phyloP scores from a whole-genome alignment of 1,140 invertebrate species.

The Andricus grossulariae region DNA sequence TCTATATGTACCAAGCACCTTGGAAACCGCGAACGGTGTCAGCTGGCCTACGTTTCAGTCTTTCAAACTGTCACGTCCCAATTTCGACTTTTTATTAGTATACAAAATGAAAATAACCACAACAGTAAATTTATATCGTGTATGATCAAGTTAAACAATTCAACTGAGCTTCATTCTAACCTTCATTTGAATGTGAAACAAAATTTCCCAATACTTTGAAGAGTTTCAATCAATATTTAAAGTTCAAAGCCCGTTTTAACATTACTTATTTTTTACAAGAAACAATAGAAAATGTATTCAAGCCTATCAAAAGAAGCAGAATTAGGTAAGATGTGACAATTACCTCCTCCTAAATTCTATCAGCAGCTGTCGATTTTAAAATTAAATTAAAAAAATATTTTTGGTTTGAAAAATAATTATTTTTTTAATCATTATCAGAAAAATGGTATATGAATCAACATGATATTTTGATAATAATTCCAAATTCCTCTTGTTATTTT shows the following conservation, averaged over 20 bases:
- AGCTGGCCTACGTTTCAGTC: background rate
- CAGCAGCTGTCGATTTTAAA: too few relatives aligned
- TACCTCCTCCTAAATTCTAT: too few relatives aligned
- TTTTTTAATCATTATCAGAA: too few relatives aligned
- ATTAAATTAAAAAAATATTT: too few relatives aligned
- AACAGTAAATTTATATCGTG: conserved; percentile 15
- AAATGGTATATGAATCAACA: too few relatives aligned
- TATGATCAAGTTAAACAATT: background rate
- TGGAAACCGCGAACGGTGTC: background rate
- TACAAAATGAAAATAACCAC: background rate
- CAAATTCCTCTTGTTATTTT: background rate
- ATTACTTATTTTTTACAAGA: conserved; percentile 4
- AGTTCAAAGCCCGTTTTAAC: conserved; percentile 2
- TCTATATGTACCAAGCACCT: conserved; percentile 8
- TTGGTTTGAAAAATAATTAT: too few relatives aligned
- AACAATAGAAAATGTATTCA: conserved; percentile 1
- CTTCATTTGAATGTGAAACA: background rate
- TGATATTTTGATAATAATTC: too few relatives aligned
- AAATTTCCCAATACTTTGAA: background rate
- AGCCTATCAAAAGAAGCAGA: conserved; percentile 11
- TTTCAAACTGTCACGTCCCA: conserved; percentile 1
- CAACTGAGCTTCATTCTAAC: background rate
- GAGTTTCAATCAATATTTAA: background rate
- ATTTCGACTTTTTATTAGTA: conserved; percentile 9
- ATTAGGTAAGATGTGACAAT: background rate